Conservation (phyloP, 1,140 invertebrate genomes). For the Oryctes rhinoceros region DNA sequence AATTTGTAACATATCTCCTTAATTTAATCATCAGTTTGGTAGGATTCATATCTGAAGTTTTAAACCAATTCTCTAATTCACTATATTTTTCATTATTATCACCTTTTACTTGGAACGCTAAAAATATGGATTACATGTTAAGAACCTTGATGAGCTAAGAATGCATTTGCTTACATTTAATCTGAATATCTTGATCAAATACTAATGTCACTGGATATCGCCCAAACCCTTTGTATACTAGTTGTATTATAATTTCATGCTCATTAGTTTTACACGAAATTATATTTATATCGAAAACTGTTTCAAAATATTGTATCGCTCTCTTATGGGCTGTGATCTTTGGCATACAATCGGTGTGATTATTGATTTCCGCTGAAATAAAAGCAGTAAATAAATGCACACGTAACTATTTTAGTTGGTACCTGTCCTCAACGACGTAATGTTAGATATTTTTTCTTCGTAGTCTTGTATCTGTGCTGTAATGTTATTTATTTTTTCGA, state of each 20-base stretch:
- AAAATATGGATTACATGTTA: neutral
- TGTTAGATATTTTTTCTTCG: neutral
- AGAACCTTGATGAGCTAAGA: neutral
- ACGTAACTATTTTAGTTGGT: neutral
- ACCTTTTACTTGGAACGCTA: neutral
- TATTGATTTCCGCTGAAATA: neutral
- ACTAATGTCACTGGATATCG: neutral
- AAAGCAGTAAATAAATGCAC: neutral
- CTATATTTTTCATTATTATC: neutral
- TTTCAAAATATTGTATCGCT: neutral
- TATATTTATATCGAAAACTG: neutral
- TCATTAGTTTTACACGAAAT: neutral
- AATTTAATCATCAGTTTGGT: neutral
- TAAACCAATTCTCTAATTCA: neutral
- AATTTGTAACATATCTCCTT: neutral
- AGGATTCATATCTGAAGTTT: neutral
- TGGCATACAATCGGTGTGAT: neutral
- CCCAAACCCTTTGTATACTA: neutral
- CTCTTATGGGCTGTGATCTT: neutral
- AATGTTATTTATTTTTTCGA: neutral
- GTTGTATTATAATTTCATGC: neutral
- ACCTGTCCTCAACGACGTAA: neutral
- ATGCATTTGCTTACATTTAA: neutral
- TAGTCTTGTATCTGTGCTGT: neutral
- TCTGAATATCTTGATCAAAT: neutral